These are phyloP conservation scores for Parapsyche elsis DNA, from an alignment of 1,140 invertebrate species.

Conservation along the genomic window DNA sequence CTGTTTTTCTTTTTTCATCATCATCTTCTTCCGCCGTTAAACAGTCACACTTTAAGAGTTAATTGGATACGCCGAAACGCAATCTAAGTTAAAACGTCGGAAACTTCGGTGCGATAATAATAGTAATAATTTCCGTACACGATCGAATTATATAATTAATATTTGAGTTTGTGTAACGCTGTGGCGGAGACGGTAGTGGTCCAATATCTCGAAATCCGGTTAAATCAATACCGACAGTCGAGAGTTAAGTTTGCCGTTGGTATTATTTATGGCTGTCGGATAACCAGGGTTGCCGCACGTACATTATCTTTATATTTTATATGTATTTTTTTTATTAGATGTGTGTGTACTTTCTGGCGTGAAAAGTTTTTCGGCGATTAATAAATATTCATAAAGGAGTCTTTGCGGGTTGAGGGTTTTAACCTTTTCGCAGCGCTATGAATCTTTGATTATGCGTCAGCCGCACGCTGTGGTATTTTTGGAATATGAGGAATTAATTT, in stretches of 20 bases:
- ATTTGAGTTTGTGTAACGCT: too few species aligned
- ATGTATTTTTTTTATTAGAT: not conserved
- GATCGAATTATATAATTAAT: too few species aligned
- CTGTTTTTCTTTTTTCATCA: not conserved
- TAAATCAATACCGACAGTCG: too few species aligned
- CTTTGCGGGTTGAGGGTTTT: constrained; percentile 16
- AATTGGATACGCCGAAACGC: constrained; percentile 8
- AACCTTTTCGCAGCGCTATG: constrained; percentile 18
- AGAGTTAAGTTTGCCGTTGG: too few species aligned
- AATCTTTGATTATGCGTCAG: constrained; percentile 11
- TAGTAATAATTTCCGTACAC: too few species aligned
- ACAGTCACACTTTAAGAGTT: not conserved
- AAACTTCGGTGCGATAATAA: too few species aligned
- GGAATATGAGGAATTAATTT: too few species aligned
- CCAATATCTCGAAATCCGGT: too few species aligned
- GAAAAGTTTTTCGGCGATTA: not conserved
- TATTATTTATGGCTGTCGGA: too few species aligned
- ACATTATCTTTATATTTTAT: too few species aligned
- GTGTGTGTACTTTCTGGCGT: not conserved
- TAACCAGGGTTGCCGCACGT: too few species aligned
- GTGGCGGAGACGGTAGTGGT: too few species aligned
- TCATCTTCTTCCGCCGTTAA: not conserved
- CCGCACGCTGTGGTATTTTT: not conserved
- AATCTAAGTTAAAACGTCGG: not conserved
- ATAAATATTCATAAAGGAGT: constrained; percentile 24